phyloP scores from a whole-genome alignment of 1,140 invertebrate genomes.

The Drosophila kanapiae region DNA sequence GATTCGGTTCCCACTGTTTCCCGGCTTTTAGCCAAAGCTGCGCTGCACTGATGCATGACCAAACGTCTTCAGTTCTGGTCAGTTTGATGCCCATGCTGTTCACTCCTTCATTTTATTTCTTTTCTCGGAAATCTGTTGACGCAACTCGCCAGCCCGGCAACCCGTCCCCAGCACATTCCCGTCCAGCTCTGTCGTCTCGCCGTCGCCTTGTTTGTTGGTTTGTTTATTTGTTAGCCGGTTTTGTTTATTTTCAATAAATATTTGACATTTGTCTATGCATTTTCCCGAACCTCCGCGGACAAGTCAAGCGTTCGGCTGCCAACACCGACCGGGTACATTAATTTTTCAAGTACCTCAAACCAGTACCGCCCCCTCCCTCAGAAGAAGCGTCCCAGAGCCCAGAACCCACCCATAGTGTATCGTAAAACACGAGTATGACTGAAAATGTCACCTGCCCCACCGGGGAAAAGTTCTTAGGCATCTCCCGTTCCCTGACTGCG shows the following conservation, averaged over 20 bases:
- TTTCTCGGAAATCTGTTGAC: conserved; percentile 79
- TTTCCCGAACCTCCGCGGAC: conserved; percentile 56
- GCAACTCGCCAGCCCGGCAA: conserved; percentile 28
- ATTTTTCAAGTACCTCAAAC: conserved; percentile 70
- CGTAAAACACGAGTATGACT: conserved; percentile 29
- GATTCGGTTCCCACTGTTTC: conserved; percentile 52
- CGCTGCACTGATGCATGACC: conserved; percentile 74
- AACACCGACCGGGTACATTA: conserved; percentile 79
- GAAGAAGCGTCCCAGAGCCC: not conserved
- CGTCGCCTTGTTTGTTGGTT: conserved; percentile 76
- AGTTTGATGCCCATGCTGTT: conserved; percentile 66
- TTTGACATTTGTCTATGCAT: conserved; percentile 83
- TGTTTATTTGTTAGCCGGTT: conserved; percentile 71
- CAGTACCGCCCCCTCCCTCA: conserved; percentile 9
- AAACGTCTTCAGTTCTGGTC: conserved; percentile 83
- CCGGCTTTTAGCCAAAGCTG: conserved; percentile 57
- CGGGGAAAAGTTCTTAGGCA: conserved; percentile 34
- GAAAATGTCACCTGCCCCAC: conserved; percentile 54
- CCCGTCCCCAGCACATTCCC: conserved; percentile 5
- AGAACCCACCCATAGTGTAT: conserved; percentile 25
- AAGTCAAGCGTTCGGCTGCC: conserved; percentile 65
- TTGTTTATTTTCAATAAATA: conserved; percentile 83
- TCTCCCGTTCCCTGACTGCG: conserved; percentile 25
- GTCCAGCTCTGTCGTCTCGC: conserved; percentile 10
- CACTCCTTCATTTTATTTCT: conserved; percentile 71